These are phyloP conservation scores for Sitodiplosis mosellana DNA, from an alignment of 1,140 invertebrate species.

Conservation along the genomic window DNA sequence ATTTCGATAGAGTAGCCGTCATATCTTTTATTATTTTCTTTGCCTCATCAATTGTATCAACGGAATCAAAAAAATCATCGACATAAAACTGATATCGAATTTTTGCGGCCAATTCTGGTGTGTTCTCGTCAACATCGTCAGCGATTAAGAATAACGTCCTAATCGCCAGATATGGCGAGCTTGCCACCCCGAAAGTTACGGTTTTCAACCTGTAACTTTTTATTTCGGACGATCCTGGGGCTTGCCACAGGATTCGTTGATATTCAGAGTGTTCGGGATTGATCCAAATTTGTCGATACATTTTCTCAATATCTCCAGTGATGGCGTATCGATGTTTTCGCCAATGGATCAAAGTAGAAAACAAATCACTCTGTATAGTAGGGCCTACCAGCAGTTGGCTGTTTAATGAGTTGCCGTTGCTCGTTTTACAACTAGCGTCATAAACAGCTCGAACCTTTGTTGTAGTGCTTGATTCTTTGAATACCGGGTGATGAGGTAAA, in stretches of 20 bases:
- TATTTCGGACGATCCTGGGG: conserved; percentile 8
- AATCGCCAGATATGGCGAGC: conserved; percentile 19
- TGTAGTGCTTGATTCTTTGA: not conserved
- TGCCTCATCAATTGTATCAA: conserved; percentile 7
- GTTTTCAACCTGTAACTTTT: conserved; percentile 18
- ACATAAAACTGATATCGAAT: conserved; percentile 18
- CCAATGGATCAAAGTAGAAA: conserved; percentile 24
- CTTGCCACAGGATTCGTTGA: conserved; percentile 26
- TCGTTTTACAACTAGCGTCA: no score
- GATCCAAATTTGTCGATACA: conserved; percentile 25
- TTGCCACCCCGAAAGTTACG: conserved; percentile 23
- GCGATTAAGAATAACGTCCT: conserved; percentile 15
- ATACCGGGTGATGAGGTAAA: not conserved
- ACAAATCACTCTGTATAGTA: conserved; percentile 23
- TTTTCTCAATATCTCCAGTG: conserved; percentile 21
- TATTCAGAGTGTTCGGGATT: conserved; percentile 15
- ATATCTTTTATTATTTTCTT: conserved; percentile 10
- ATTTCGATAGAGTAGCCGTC: conserved; percentile 9
- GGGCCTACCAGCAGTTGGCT: conserved; percentile 18
- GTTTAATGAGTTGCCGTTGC: conserved; percentile 17
- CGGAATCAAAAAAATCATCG: conserved; percentile 19
- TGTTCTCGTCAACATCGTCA: conserved; percentile 11
- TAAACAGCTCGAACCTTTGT: no score
- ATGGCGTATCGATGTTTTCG: conserved; percentile 16
- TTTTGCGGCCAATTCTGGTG: conserved; percentile 11